These are phyloP conservation scores for Cyclargus thomasi DNA, from an alignment of 1,140 invertebrate species.

Conservation along the genomic window DNA sequence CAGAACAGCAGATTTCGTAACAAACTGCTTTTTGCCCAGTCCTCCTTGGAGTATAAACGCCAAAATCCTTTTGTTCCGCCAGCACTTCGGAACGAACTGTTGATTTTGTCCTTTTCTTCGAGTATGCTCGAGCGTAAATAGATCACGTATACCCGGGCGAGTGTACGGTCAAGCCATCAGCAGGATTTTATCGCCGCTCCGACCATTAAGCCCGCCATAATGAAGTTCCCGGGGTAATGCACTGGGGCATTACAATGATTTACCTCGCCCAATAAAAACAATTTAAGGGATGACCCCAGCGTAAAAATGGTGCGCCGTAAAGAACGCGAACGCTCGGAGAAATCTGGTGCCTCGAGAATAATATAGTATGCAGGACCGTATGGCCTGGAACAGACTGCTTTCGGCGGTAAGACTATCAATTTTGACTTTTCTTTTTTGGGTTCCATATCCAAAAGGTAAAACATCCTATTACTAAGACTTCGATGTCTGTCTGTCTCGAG, in stretches of 20 bases:
- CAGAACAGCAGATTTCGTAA: too few species aligned
- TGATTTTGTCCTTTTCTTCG: too few species aligned
- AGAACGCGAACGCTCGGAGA: slow-evolving; percentile 49
- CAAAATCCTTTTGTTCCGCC: too few species aligned
- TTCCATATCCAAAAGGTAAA: too few species aligned
- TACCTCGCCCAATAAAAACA: slow-evolving; percentile 73
- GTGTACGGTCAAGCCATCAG: slow-evolving; percentile 37
- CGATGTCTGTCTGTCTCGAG: too few species aligned
- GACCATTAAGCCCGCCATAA: slow-evolving; percentile 73
- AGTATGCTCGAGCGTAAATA: neutral
- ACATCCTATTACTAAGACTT: too few species aligned
- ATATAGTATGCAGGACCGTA: neutral
- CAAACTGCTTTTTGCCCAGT: too few species aligned
- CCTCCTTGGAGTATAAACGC: too few species aligned
- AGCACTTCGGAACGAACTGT: too few species aligned
- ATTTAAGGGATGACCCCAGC: slow-evolving; percentile 70
- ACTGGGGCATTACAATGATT: slow-evolving; percentile 70
- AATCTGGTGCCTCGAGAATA: neutral
- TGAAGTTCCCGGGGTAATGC: slow-evolving; percentile 73
- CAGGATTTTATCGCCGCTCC: slow-evolving; percentile 71
- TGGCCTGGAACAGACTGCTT: too few species aligned
- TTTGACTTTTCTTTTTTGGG: too few species aligned
- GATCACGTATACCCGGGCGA: neutral
- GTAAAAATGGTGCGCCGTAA: slow-evolving; percentile 61
- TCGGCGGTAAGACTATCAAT: too few species aligned